phyloP scores from a whole-genome alignment of 2,888 invertebrate species.

The Siphlonurus alternatus region DNA sequence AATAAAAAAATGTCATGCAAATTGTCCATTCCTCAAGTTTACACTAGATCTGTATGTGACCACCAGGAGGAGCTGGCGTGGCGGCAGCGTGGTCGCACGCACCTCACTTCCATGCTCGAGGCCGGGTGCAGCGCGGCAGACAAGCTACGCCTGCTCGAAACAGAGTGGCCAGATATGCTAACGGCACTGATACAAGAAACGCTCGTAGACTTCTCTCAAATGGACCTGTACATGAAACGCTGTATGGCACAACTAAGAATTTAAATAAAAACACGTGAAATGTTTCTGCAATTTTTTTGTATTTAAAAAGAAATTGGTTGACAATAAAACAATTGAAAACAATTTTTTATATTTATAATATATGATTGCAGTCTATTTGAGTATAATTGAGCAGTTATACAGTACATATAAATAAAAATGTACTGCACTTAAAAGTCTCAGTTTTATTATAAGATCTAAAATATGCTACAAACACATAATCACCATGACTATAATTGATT shows the following conservation, averaged over 20 bases:
- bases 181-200: conserved; percentile 61
- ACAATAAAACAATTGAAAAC: too few species aligned
- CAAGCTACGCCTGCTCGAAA: conserved; percentile 54
- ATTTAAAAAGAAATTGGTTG: too few species aligned
- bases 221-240: conserved; percentile 60
- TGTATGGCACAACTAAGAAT: conserved; percentile 21
- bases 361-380: background rate
- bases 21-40: too few species aligned
- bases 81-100: conserved; percentile 55
- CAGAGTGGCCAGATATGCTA: conserved; percentile 60
- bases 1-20: too few species aligned
- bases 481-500: too few species aligned
- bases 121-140: conserved; percentile 59
- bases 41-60: too few species aligned
- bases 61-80: conserved; percentile 52
- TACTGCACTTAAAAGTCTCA: too few species aligned
- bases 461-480: too few species aligned
- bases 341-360: background rate
- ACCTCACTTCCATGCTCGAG: conserved; percentile 50
- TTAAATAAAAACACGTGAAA: background rate
- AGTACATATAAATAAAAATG: too few species aligned
- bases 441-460: too few species aligned
- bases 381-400: background rate
- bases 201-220: conserved; percentile 59
- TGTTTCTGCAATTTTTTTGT: too few species aligned